Base-by-base conservation (phyloP, 2,888 invertebrate species). In the Rhagophthalmus giganteus region DNA sequence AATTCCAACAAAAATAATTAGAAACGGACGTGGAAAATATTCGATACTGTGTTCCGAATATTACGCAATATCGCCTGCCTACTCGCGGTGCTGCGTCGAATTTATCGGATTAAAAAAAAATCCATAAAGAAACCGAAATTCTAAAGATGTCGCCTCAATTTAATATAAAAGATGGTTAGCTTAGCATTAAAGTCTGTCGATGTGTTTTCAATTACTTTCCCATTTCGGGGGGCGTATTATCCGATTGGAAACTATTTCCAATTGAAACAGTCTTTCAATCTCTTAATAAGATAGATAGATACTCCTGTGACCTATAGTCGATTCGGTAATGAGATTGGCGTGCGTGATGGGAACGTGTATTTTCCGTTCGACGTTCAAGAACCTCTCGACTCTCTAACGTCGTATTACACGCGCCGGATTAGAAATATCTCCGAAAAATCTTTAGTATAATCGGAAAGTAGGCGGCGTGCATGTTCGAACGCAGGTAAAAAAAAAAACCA, bases 301-400 rank as follows among this genome's bases (percentile, higher is more conserved):
- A 50, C 52, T 57, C 54, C 38, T 48, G 58, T 55, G 60, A 56
- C 59, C 62, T 57, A 62, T 62, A 57, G 49, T 54, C 55, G 57
- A 60, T 57, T 60, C 59, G 40, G 55, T 62, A 60, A 62, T 62
- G 58, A 62, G 58, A 61, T 62, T 47, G 60, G 57, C 60, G 46
- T 57, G 56, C 59, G 59, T 55, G 56, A 45, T 45, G 50, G 27
- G 41, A 38, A 42, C 28, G 20, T 16, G 41, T 44, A 32, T 32
- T 40, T 52, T 40, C 24, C 30, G 30, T 28, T 32, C 27, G 42
- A 26, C 26, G 32, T 41, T 32, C 30, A 24, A 40, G 32, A 41
- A 33, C 31, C 35, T 37, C 37, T 38, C 31, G 27, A 34, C 28
- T 28, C 37, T 27, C 27, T 31, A 10, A 33, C 33, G 25, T 39